These are phyloP conservation scores for Erebia aethiops DNA, from an alignment of 2,888 invertebrate species.

Conservation along the genomic window DNA sequence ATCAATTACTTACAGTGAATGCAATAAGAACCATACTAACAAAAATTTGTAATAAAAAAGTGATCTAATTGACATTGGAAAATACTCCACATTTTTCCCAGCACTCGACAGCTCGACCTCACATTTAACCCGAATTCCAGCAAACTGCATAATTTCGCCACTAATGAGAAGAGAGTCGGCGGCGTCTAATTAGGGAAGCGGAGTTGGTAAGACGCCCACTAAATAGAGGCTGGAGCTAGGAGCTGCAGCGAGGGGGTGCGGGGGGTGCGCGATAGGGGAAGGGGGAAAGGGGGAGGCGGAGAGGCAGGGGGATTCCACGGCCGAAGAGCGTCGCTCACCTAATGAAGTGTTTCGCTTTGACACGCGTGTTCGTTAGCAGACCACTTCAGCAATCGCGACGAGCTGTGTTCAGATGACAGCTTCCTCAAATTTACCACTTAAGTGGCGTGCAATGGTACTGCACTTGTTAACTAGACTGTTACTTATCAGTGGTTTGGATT, in stretches of 20 bases:
- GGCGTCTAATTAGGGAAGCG: slow-evolving; percentile 78
- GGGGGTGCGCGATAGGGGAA: slow-evolving; percentile 41
- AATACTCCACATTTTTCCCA: slow-evolving; percentile 58
- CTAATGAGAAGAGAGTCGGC: slow-evolving; percentile 79
- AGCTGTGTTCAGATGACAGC: slow-evolving; percentile 77
- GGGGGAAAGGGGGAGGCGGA: slow-evolving; percentile 47
- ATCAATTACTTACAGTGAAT: slow-evolving; percentile 1
- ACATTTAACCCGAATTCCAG: slow-evolving; percentile 77
- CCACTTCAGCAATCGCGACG: slow-evolving; percentile 73
- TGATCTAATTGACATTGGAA: slow-evolving; percentile 44
- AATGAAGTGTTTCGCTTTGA: slow-evolving; percentile 83
- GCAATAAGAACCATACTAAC: slow-evolving; percentile 2
- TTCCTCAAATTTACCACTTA: slow-evolving; percentile 79
- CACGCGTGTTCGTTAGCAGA: slow-evolving; percentile 82
- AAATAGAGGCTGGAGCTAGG: slow-evolving; percentile 58
- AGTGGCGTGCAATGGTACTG: slow-evolving; percentile 71
- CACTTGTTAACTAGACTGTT: slow-evolving; percentile 68
- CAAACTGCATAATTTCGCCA: slow-evolving; percentile 80
- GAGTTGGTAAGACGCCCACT: slow-evolving; percentile 77
- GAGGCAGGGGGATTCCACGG: slow-evolving; percentile 44
- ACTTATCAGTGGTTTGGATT: slow-evolving; percentile 53
- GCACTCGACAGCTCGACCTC: slow-evolving; percentile 64
- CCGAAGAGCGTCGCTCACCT: slow-evolving; percentile 72
- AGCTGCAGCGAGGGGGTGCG: slow-evolving; percentile 41
- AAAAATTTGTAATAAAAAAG: slow-evolving; percentile 15